Base-by-base conservation (phyloP, 2,888 invertebrate species). In the Hydrotaea diabolus region DNA sequence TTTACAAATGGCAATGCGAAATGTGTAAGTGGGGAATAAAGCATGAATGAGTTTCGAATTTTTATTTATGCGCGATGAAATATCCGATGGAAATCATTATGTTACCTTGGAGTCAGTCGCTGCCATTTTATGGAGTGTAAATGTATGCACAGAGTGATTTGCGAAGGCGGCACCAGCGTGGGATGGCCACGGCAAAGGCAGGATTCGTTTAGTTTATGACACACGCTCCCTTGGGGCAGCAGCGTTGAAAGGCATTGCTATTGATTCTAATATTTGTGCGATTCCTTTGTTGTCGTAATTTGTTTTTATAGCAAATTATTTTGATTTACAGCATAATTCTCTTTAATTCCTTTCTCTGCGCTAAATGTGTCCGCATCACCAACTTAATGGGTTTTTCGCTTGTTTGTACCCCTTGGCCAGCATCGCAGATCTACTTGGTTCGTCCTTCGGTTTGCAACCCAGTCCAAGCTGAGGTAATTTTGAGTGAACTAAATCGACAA, bases 291-390 rank as follows among this genome's bases (percentile, higher is more conserved):
- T 59, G 59, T 69, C 39, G 23, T 66, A 66, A 74, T 59, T 82
- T 82, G 69, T 75, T 53, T 59, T 23, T 26, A 36, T 49, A 75
- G 53, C 59, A 78, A 83, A 79, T 72, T 72, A 39, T 57, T 72
- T 76, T 75, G 75, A 78, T 78, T 82, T 82, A 78, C 71, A 69
- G 64, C 49, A 57, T 15, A 66, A 66, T 76, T 76, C 72, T 73
- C 11, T 26, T 39, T 62, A 19, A 62, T 64, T 78, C 13, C 62
- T 71, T 57, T 53, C 15, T 59, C 21, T 74, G 21, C 36, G 64
- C 57, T 46, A 57, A 69, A 49, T 26, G 64, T 53, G 57, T 49
- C 57, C 13, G 74, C 59, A 53, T 69, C 49, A 71, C 69, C 62
- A 80, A 74, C 71, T 71, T 83, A 69, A 75, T 77, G 77, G 74